phyloP scores from a whole-genome alignment of 2,888 invertebrate genomes.

The Leptinotarsa haldemani region DNA sequence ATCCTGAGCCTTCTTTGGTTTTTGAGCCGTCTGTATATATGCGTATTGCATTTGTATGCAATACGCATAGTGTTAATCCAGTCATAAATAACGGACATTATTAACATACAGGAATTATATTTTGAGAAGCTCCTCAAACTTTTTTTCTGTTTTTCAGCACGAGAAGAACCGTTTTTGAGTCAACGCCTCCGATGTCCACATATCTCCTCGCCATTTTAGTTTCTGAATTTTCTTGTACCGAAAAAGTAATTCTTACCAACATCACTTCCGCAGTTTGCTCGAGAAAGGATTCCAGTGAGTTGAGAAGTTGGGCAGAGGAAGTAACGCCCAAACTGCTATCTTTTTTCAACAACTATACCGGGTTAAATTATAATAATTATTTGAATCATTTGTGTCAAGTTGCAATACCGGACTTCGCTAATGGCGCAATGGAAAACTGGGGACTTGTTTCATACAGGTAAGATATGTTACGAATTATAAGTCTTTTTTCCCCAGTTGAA shows the following conservation, averaged over 20 bases:
- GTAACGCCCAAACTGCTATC: constrained; percentile 45
- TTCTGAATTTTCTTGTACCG: constrained; percentile 73
- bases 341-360: constrained; percentile 47
- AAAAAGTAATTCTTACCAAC: neutral
- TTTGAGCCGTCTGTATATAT: no score
- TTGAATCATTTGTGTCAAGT: constrained; percentile 84
- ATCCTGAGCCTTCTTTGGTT: no score
- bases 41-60: no score
- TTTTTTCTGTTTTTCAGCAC: constrained; percentile 18
- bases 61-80: no score
- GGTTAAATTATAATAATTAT: constrained; percentile 57
- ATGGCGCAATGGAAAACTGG: constrained; percentile 95
- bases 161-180: constrained; percentile 54
- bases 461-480: neutral
- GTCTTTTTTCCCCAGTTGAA: no score
- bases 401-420: constrained; percentile 86
- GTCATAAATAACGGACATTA: no score
- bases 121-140: neutral
- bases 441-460: constrained; percentile 85
- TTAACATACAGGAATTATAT: no score
- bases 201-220: constrained; percentile 88
- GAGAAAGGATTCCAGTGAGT: constrained; percentile 33
- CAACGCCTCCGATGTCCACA: constrained; percentile 79
- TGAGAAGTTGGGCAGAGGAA: constrained; percentile 45
- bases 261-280: constrained; percentile 49